phyloP scores from a whole-genome alignment of 1,140 invertebrate species.

The Papilio aristodemus region DNA sequence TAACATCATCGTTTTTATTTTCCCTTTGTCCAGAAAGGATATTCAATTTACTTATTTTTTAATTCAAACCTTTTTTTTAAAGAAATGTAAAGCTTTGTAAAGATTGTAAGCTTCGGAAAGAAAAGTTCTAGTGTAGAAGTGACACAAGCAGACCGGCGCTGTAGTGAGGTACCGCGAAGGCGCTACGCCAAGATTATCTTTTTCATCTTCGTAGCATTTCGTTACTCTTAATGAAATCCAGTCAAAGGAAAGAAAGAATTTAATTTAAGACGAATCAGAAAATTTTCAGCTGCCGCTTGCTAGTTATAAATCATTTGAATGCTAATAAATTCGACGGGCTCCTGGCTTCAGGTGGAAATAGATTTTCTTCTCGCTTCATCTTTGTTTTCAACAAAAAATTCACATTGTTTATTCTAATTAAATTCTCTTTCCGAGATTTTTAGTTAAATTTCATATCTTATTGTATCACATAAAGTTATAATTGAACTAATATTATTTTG shows the following conservation, averaged over 20 bases:
- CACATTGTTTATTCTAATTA: conserved; percentile 72
- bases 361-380: conserved; percentile 67
- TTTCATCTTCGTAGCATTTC: conserved; percentile 69
- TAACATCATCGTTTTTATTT: too few species aligned
- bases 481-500: too few species aligned
- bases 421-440: conserved; percentile 54
- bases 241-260: conserved; percentile 79
- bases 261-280: conserved; percentile 80
- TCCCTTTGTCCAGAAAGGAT: not conserved
- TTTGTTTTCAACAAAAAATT: conserved; percentile 69
- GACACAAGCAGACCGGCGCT: too few species aligned
- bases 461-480: not conserved
- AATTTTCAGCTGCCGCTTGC: conserved; percentile 78
- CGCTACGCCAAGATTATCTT: conserved; percentile 62
- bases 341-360: conserved; percentile 66
- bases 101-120: not conserved
- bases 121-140: not conserved
- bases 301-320: conserved; percentile 81
- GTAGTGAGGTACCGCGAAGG: conserved; percentile 30
- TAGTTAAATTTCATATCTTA: not conserved
- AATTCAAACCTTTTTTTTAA: not conserved
- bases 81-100: too few species aligned
- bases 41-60: not conserved
- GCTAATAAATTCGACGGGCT: conserved; percentile 79
- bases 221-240: conserved; percentile 76